Evolutionary conservation across 30 jellyfish, hydroid and myxozoan species (phyloP).

Genomic region (Mastigias papua): DNA sequence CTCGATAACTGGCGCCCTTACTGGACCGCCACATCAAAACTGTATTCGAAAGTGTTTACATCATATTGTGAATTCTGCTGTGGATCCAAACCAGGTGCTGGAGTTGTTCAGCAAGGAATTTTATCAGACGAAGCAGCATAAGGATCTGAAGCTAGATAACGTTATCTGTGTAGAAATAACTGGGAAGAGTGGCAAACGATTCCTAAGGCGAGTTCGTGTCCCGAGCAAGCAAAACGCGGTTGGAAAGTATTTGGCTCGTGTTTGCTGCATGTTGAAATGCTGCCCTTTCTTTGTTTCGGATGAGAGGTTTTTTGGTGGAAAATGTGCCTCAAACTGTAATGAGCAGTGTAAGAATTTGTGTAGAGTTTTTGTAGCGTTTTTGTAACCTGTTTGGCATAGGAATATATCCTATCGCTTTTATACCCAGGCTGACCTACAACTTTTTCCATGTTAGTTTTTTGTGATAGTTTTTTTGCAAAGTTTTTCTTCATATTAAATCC

Average conservation of each 20-base stretch:
- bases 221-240: conserved; percentile 91
- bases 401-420: too few species aligned
- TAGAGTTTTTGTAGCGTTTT: too few species aligned
- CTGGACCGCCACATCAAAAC: conserved; percentile 99
- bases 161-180: conserved; percentile 95
- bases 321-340: conserved; percentile 85
- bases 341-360: conserved; percentile 88
- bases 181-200: conserved; percentile 96
- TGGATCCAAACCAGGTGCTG: conserved; percentile 90
- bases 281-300: conserved; percentile 94
- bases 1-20: conserved; percentile 87
- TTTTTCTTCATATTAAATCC: too few species aligned
- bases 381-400: too few species aligned
- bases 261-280: conserved; percentile 91
- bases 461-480: too few species aligned
- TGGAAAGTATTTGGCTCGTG: conserved; percentile 85
- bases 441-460: too few species aligned
- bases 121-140: conserved; percentile 95
- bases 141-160: conserved; percentile 92
- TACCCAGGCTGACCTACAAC: too few species aligned
- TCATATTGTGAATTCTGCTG: conserved; percentile 92
- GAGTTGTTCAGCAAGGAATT: conserved; percentile 97
- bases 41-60: conserved; percentile 94
- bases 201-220: conserved; percentile 90
- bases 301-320: conserved; percentile 91